phyloP scores from a whole-genome alignment of 2,797 vertebrate species.

The Chelmon rostratus region DNA sequence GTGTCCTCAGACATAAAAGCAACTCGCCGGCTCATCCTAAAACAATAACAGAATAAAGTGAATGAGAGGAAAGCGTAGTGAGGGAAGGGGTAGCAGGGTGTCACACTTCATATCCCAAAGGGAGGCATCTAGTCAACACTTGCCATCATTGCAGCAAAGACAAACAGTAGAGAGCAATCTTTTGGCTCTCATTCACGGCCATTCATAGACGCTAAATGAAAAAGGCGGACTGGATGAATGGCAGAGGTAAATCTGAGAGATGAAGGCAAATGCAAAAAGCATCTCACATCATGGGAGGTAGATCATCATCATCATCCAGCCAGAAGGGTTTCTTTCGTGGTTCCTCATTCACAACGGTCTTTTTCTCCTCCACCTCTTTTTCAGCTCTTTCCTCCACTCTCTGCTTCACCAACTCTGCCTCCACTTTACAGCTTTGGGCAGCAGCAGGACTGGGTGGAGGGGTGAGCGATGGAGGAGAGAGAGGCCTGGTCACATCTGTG shows the following conservation, averaged over 20 bases:
- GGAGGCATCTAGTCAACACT: not conserved
- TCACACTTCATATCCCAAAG: constrained; percentile 34
- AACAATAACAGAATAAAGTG: constrained; percentile 89
- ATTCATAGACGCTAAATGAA: constrained; percentile 8
- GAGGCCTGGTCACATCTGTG: constrained; percentile 44
- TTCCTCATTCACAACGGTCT: constrained; percentile 37
- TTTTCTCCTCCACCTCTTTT: constrained; percentile 50
- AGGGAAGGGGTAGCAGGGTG: constrained; percentile 4
- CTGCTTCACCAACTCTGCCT: constrained; percentile 35
- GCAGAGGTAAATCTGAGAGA: constrained; percentile 27
- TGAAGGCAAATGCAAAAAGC: constrained; percentile 53
- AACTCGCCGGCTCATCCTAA: constrained; percentile 95
- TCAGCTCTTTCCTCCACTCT: constrained; percentile 38
- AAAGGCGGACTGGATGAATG: not conserved
- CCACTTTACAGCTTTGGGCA: constrained; percentile 43
- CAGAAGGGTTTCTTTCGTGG: constrained; percentile 76
- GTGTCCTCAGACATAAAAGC: constrained; percentile 95
- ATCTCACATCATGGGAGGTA: constrained; percentile 87
- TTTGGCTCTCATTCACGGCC: not conserved
- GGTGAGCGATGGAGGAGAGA: constrained; percentile 32
- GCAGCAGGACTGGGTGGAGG: constrained; percentile 52
- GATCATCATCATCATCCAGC: constrained; percentile 84
- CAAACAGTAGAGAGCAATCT: not conserved
- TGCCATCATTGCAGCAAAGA: constrained; percentile 1
- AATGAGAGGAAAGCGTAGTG: constrained; percentile 50